Base-by-base conservation (phyloP, 2,797 vertebrate genomes). In the Xenentodon cancila region DNA sequence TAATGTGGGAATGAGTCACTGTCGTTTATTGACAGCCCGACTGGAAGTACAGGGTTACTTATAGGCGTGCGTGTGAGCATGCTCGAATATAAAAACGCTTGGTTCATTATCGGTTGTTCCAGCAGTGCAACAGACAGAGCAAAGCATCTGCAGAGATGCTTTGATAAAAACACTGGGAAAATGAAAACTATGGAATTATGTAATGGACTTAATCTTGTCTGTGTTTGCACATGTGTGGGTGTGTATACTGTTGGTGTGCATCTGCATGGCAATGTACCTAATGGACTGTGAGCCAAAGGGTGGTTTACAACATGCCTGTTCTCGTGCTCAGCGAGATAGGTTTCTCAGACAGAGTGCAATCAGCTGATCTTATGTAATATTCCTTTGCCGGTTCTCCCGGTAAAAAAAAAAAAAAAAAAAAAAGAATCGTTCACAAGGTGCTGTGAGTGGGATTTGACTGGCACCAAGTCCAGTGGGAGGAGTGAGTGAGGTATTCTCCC, bases 281-380 rank as follows among this genome's bases (percentile, higher is more conserved):
- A 73, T 47, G 48, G 43, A 58, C 60, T 55, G 68, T 18, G 57
- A 58, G 66, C 22, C 11, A 48, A 42, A 21, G 27, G 49, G 80
- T 62, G 61, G 80, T 82, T 77, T 71, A 71, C 60, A 72, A 75
- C 79, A 79, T 12, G 34, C 54, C 32, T 54, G 64, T 60, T 71
- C 64, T 57, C 43, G 55, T 71, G 72, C 59, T 17, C 50, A 71
- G 66, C 15, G 62, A 85, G 77, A 73, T 63, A 40, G 51, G 57
- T 63, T 68, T 79, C 69, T 73, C 59, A 16, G 64, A 73, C 75
- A 58, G 56, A 77, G 61, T 45, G 67, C 58, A 76, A 81, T 88
- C 81, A 86, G 80, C 70, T 83, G 75, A 86, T 88, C 80, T 93
- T 92, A 92, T 84, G 81, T 89, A 93, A 93, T 77, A 82, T 80